Evolutionary conservation across 2,888 invertebrate genomes (phyloP), one percentile per base, ranked within the genome.

Genomic region (Ophioninae sp.): DNA sequence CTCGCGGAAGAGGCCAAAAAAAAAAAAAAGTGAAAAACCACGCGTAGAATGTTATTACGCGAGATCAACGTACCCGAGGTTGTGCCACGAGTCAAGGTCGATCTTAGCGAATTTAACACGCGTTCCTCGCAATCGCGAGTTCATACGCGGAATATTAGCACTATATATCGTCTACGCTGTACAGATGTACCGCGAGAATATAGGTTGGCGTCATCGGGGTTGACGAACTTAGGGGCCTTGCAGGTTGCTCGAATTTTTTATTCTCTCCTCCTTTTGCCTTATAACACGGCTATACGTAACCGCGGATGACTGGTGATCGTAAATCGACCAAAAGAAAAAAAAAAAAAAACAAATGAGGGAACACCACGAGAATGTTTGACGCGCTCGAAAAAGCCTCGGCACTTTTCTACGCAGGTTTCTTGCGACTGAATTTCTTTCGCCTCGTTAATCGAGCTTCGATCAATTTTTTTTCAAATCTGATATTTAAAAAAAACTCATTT

Each of bases 71-170:
- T 65, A 75, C 75, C 37, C 37, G 44, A 68, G 63, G 68, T 77
- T 76, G 58, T 75, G 44, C 61, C 73, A 80, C 76, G 76, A 73
- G 72, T 72, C 72, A 77, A 83, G 83, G 76, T 72, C 76, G 61
- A 73, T 72, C 80, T 76, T 77, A 58, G 72, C 30, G 69, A 61
- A 58, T 79, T 79, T 69, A 59, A 71, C 78, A 74, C 79, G 77
- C 37, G 67, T 59, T 63, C 63, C 58, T 10, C 44, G 59, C 63
- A 22, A 20, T 44, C 61, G 39, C 56, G 65, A 71, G 64, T 69
- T 73, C n/a, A 30, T 58, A 69, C 44, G 56, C 44, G 67, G 22
- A 39, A 76, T 67, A 76, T 68, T 76, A 30, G 68, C 77, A n/a
- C n/a, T n/a, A n/a, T 77, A 30, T 68, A 68, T 68, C 68, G 59